Base-by-base conservation (phyloP, 1,140 invertebrate species). In the Catajapyx aquilonaris region DNA sequence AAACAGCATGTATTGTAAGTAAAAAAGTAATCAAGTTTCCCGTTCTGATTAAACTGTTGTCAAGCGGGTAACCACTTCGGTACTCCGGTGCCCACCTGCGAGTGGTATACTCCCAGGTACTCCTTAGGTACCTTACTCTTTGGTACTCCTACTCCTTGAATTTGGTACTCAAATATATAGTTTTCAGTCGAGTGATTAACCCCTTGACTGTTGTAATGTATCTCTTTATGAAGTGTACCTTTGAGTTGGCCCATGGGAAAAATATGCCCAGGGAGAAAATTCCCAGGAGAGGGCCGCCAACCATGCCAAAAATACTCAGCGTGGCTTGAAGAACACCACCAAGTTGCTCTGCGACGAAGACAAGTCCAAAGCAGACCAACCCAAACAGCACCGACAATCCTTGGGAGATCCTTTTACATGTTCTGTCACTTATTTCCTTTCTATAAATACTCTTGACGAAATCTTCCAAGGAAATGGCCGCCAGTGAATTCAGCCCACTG, bases 241-340 rank as follows among this genome's bases (percentile, higher is more conserved):
- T 73, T 17, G 71, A 66, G 53, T 85, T 87, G 1, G 80, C 76
- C 64, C 69, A 81, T 1, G 83, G 81, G 34, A 85, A 73, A 48
- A 84, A 83, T 69, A 90, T 86, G 34, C 85, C 86, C 17, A 90
- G 52, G 0, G 77, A 76, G 51, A 90, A 90, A 3, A 88, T 54
- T 1, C 81, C 84, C 3, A 88, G 53, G 1, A 83, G 69, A 0
- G 87, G 76, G 13, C 84, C 85, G 2, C 83, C 81, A 2, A 87
- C 76, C 48, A 87, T 76, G 0, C 85, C 84, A 50, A 87, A 87
- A 34, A 88, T 76, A 4, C 78, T 84, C 0, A 88, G 52, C 0
- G 83, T 81, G 0, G 81, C 75, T 69, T 28, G 23, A 31, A 83
- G 51, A 16, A 81, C 69, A 32, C 76, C 75, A 11, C 76, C 75